Percentiles rank a stretch among this genome's conserved stretches.
Evolutionary conservation across 2,797 vertebrate species (phyloP).

Genomic region (Anguilla pacifica): DNA sequence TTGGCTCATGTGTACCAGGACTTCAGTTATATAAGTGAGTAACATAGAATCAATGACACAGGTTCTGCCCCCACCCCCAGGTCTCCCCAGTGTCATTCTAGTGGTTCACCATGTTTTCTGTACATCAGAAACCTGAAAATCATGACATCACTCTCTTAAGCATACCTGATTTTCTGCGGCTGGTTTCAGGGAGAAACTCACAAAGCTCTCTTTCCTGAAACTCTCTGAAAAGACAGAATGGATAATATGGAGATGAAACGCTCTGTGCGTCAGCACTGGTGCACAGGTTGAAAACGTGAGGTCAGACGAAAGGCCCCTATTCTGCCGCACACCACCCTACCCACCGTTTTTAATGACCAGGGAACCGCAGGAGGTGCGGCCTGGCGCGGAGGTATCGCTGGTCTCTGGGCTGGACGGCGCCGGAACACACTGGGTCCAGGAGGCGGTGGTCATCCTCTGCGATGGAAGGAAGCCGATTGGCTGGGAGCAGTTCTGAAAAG

Average conservation of each 20-base stretch:
- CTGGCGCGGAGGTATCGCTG: conserved; percentile 61
- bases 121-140: not conserved
- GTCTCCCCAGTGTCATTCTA: not conserved
- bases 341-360: conserved; percentile 79
- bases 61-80: not conserved
- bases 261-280: not conserved
- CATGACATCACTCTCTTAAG: not conserved
- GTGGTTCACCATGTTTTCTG: not conserved
- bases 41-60: not conserved
- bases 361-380: conserved; percentile 62
- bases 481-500: conserved; percentile 82
- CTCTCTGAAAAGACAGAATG: conserved; percentile 63
- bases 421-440: conserved; percentile 70
- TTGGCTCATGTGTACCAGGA: not conserved
- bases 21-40: not conserved
- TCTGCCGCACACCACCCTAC: not conserved
- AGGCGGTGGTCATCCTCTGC: conserved; percentile 65
- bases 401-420: conserved; percentile 70
- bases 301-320: not conserved
- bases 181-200: conserved; percentile 69
- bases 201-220: conserved; percentile 70
- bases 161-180: conserved; percentile 69
- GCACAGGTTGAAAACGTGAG: not conserved
- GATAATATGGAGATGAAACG: not conserved
- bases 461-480: conserved; percentile 77